Evolutionary conservation across 2,888 invertebrate genomes (phyloP).

Genomic region (Elegia similella): DNA sequence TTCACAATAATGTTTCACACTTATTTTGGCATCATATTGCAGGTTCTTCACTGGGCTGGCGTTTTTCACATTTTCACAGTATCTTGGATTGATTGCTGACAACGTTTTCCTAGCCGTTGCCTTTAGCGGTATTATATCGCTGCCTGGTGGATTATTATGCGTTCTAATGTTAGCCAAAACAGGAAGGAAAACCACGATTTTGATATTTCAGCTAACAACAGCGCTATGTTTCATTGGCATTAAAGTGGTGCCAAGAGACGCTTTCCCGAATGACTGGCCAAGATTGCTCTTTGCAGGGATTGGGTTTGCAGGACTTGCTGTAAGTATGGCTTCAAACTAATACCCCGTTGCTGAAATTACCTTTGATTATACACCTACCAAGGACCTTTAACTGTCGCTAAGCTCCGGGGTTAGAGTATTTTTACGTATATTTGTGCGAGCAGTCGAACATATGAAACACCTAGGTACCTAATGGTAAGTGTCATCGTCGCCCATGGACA

Average conservation of each 20-base stretch:
- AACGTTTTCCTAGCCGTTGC: slow-evolving; percentile 79
- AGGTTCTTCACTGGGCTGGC: slow-evolving; percentile 82
- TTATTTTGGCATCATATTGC: slow-evolving; percentile 28
- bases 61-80: slow-evolving; percentile 83
- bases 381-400: too few relatives aligned
- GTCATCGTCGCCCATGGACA: too few relatives aligned
- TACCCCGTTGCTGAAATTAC: neutral
- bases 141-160: slow-evolving; percentile 79
- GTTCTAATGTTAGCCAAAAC: slow-evolving; percentile 68
- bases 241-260: slow-evolving; percentile 67
- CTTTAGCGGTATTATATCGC: slow-evolving; percentile 76
- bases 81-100: slow-evolving; percentile 76
- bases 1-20: neutral
- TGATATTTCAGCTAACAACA: slow-evolving; percentile 69
- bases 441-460: too few relatives aligned
- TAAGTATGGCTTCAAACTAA: slow-evolving; percentile 47
- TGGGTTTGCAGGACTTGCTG: slow-evolving; percentile 85
- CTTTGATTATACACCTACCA: neutral
- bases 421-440: too few relatives aligned
- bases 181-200: slow-evolving; percentile 77
- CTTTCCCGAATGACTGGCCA: slow-evolving; percentile 74
- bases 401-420: too few relatives aligned
- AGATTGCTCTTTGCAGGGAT: slow-evolving; percentile 81
- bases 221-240: slow-evolving; percentile 75
- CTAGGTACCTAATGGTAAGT: too few relatives aligned